Base-by-base conservation (phyloP, 64 coral and sea anemone species). In the Platygyra sinensis region DNA sequence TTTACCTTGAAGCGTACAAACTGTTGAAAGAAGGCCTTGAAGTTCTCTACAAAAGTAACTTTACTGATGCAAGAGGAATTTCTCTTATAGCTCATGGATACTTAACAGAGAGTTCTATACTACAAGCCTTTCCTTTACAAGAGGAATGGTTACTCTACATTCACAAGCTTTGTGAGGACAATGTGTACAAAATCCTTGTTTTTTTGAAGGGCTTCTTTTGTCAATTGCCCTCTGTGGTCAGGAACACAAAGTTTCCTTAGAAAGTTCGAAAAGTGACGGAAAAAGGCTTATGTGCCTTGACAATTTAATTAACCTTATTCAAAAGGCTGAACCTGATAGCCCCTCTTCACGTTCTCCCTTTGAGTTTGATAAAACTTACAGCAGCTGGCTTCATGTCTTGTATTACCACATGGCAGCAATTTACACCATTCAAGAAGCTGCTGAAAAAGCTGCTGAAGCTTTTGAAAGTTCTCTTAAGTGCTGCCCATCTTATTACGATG, bases 361-460 rank as follows among this genome's bases (percentile, higher is more conserved):
- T 0, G 54, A 80, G 27, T 98, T 87, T 79, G 92, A 82, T 20
- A 65, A 82, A 28, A 62, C 52, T 55, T 96, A 96, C 82, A 87
- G 91, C 64, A 93, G 91, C 60, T 96, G 95, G 95, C 67, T 96
- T 73, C 92, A 93, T 73, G 15, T 85, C 30, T 86, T 98, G 15
- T 98, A 91, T 75, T 3, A 54, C 12, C 78, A 57, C 72, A 17
- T 98, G 10, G 92, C 2, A 0, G 88, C 78, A 15, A 10, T 86
- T 19, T 98, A 91, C 31, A 83, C 72, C 3, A 16, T 94, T 79
- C 42, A 25, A 22, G 5, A 36, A 2, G 49, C 5, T 2, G 29
- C 32, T 67, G 8, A 18, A 30, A 10, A 84, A 10, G 92, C 92
- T 15, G 92, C 89, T 77, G 84, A 91, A 85, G 92, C 92, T 30